These are phyloP conservation scores for Polyommatus iphigenia DNA, from an alignment of 2,888 invertebrate species.

Conservation along the genomic window DNA sequence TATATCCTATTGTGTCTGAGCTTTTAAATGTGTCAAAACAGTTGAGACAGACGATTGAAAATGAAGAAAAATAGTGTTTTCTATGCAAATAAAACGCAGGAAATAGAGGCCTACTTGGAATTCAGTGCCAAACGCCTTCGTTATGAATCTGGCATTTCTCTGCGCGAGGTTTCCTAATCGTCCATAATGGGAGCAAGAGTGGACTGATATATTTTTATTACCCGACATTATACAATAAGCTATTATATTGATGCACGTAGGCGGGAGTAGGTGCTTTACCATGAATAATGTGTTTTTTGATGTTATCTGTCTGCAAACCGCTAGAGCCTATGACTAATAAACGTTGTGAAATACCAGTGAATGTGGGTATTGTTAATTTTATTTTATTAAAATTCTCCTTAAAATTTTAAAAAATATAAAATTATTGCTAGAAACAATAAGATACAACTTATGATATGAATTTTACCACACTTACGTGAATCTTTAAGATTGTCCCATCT, in stretches of 20 bases:
- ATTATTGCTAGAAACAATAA: too few species aligned
- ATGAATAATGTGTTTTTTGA: conserved; percentile 3
- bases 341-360: neutral
- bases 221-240: neutral
- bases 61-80: too few species aligned
- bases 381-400: neutral
- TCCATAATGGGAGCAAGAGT: conserved; percentile 9
- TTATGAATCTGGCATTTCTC: neutral
- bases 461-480: too few species aligned
- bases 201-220: conserved; percentile 2
- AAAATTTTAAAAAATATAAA: neutral
- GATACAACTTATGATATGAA: too few species aligned
- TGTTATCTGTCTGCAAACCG: neutral
- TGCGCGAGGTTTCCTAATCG: neutral
- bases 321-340: neutral
- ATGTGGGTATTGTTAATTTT: neutral
- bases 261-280: conserved; percentile 14
- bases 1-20: too few species aligned
- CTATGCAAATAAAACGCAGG: too few species aligned
- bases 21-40: too few species aligned
- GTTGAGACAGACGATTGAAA: too few species aligned
- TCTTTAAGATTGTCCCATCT: neutral
- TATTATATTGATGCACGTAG: conserved; percentile 2
- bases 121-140: neutral
- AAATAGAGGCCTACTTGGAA: neutral